phyloP scores from a whole-genome alignment of 1,140 invertebrate species.

The Calycopis cecrops region DNA sequence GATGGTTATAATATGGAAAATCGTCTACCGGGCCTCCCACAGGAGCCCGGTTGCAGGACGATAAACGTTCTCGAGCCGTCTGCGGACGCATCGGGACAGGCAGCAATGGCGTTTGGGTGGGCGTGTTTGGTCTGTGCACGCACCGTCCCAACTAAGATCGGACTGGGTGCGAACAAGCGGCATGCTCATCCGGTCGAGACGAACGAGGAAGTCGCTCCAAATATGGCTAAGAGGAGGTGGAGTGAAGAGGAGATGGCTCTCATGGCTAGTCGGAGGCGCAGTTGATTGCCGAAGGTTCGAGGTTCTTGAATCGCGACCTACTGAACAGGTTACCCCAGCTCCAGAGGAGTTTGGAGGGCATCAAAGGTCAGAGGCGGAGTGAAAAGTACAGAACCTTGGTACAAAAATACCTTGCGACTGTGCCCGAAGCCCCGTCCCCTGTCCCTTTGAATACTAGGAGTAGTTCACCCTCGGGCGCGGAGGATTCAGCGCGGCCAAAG shows the following conservation, averaged over 20 bases:
- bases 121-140: slow-evolving; percentile 13
- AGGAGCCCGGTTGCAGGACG: slow-evolving; percentile 9
- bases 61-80: background rate
- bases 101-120: background rate
- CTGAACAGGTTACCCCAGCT: slow-evolving; percentile 17
- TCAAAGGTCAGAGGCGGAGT: slow-evolving; percentile 28
- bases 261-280: slow-evolving; percentile 25
- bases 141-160: slow-evolving; percentile 11
- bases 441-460: background rate
- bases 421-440: background rate
- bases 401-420: slow-evolving; percentile 18
- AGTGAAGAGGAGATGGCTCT: slow-evolving; percentile 21
- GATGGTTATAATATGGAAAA: background rate
- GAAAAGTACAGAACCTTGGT: slow-evolving; percentile 22
- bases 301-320: slow-evolving; percentile 15
- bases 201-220: slow-evolving; percentile 14
- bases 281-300: slow-evolving; percentile 15
- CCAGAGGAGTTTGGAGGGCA: slow-evolving; percentile 25
- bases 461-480: slow-evolving; percentile 9
- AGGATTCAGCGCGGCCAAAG: background rate
- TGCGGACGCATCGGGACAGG: background rate
- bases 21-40: slow-evolving; percentile 11
- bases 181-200: slow-evolving; percentile 9
- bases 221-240: slow-evolving; percentile 22
- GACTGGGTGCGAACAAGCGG: slow-evolving; percentile 8